Base-by-base conservation (phyloP, 2,797 vertebrate species). In the Telmatherina bonti region DNA sequence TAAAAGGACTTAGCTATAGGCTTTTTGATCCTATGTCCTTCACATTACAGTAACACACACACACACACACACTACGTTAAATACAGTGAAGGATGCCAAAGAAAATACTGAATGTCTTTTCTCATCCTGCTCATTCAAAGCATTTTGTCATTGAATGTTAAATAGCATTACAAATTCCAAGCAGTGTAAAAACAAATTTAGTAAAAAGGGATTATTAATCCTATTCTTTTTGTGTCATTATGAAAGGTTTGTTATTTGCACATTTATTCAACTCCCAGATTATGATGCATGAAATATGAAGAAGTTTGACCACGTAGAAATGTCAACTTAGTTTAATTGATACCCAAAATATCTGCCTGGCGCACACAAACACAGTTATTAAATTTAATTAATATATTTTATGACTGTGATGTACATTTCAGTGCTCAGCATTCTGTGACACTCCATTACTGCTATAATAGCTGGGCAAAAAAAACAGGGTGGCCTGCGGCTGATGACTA, bases 121-220 rank as follows among this genome's bases (percentile, higher is more conserved):
- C 51, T 12, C 18, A 20, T 45, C 36, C 27, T 51, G 65, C 62
- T 73, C 59, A 67, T 65, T 74, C 72, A 56, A 57, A 68, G 18
- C 33, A 58, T 43, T 8, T 12, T n/a, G 27, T 60, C 27, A 43
- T 8, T 57, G 55, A 80, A 72, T 57, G 27, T 49, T 56, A 49
- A 65, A 78, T 62, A 47, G 59, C 10, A 49, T 62, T 29, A 52
- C 3, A 3, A 55, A 60, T 49, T 69, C 53, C 60, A 55, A 69
- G 70, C 54, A 58, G 31, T 26, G 56, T 30, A 43, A 60, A 71
- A 84, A 82, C 62, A 49, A 7, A 82, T 79, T 81, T 70, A 70
- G 47, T 86, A 53, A 66, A n/a, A 63, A 31, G 71, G 33, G 75
- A 82, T 84, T 80, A 70, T 52, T 80, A 74, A 76, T 74, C 70